Base-by-base conservation (phyloP, 2,888 invertebrate genomes). In the Yponomeuta plumbellus region DNA sequence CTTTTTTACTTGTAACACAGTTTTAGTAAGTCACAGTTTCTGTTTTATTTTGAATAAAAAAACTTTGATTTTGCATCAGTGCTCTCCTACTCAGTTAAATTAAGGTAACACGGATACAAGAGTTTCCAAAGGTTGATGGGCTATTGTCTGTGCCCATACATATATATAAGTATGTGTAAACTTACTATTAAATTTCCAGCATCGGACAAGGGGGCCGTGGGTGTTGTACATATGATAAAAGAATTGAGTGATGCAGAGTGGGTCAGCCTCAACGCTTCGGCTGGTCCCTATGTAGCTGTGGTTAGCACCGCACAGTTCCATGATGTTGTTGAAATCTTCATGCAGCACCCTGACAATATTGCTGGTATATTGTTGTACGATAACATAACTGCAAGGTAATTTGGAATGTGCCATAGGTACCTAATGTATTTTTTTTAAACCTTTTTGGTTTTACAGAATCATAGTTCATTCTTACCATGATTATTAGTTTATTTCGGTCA, bases 241-340 rank as follows among this genome's bases (percentile, higher is more conserved):
- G 87, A 86, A 64, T 76, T 92, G 3, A 81, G 79, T n/a, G 97
- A 97, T 80, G 86, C 96, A 11, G 86, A 94, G 59, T 97, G 96
- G 94, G 80, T 98, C 61, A 83, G 96, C 39, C 84, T 87, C 23
- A 93, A 94, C 71, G 94, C 95, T 2, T 94, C 94, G n/a, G 94
- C 96, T 56, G 94, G 94, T 1, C 96, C 96, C 0, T 98, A 98
- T 80, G 94, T 96, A 69, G 95, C 95, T 11, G 92, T 97, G 58
- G 83, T 97, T 52, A 94, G 94, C 62, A 88, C 92, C 40, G 84
- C 93, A 75, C 93, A 96, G 71, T 96, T 93, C 23, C 85, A 87
- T 68, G 78, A 87, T 66, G 86, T 92, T 59, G 81, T 94, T 21
- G 78, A 92, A 66, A 78, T 92, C 21, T 81, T 95, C 2, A 86